Evolutionary conservation across 2,113 vertebrate genomes (phyloP), one percentile per base, ranked within the genome.

Genomic region (Spermophilus dauricus): DNA sequence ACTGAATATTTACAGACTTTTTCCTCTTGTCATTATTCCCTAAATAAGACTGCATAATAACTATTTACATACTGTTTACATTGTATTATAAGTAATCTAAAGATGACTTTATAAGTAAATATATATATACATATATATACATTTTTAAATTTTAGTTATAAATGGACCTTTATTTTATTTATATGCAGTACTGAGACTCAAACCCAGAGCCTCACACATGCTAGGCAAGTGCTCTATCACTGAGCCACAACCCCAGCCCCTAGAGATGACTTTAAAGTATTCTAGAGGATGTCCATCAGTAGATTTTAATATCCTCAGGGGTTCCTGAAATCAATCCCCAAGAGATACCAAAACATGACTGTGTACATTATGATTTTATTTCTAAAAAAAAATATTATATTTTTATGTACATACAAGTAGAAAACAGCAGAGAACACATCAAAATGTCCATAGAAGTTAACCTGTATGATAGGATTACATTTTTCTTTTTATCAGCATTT

Each of bases 401-500:
- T 69, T 82, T 16, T 63, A 45, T 14, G 24, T 91, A 58, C n/a
- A 17, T 28, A 17, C 22, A 6, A 13, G 4, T 73, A 5, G n/a
- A 76, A 94, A 91, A 70, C 63, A 34, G 16, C 84, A 95, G 45
- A 13, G 45, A 96, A 96, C 1, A 63, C 3, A 82, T 37, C 17
- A 76, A 72, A 92, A 87, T 81, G 73, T 42, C 69, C 86, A 86
- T 0, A 75, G 13, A 91, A 69, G 51, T 72, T 81, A 86, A 39
- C 61, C 26, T 86, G 39, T 20, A 28, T 78, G 30, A 42, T 20
- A 1, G 3, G 22, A 78, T 75, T 90, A 48, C 0, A 76, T 24
- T 91, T 96, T 92, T 75, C 30, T 91, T 96, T 92, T 75, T 34
- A 93, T 42, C 30, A 75, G 63, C 67, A 91, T 69, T 77, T 96